Conservation (phyloP, 2,113 vertebrate genomes). For the Pseudolaguvia tuberculata region DNA sequence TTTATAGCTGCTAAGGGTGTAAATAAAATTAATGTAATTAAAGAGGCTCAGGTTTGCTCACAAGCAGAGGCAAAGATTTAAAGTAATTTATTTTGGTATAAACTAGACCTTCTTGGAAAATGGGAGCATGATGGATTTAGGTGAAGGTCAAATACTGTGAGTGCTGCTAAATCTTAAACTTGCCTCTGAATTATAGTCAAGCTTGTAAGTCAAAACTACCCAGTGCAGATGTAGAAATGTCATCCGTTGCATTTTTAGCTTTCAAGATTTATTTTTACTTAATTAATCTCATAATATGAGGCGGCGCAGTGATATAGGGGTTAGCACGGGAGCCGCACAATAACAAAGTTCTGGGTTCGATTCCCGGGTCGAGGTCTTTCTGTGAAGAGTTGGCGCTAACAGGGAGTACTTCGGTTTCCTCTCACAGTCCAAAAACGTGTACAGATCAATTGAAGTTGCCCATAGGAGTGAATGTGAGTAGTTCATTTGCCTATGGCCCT, state of each 20-base stretch:
- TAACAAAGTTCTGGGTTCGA: too few species aligned
- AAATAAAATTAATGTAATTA: slow-evolving; percentile 63
- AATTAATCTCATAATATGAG: background rate
- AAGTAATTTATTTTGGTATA: slow-evolving; percentile 38
- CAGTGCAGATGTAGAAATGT: slow-evolving; percentile 20
- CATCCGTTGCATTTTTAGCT: background rate
- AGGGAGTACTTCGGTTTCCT: too few species aligned
- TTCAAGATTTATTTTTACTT: background rate
- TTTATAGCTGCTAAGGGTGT: slow-evolving; percentile 50
- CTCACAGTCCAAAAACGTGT: too few species aligned
- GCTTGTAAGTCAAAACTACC: slow-evolving; percentile 23
- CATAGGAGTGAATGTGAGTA: too few species aligned
- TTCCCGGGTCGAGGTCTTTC: too few species aligned
- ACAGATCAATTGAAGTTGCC: too few species aligned
- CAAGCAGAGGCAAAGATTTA: slow-evolving; percentile 34
- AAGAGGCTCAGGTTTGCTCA: slow-evolving; percentile 43
- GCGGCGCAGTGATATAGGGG: too few species aligned
- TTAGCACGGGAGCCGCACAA: too few species aligned
- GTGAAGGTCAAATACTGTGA: slow-evolving; percentile 69
- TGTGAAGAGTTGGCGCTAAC: too few species aligned
- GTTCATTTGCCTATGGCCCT: too few species aligned
- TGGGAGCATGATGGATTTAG: slow-evolving; percentile 68
- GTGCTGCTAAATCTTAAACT: slow-evolving; percentile 55
- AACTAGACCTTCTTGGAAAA: slow-evolving; percentile 43
- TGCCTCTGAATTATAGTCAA: slow-evolving; percentile 57